Evolutionary conservation across 2,888 invertebrate genomes (phyloP), one percentile per base, ranked within the genome.

Genomic region (Ornithoptera priamus): DNA sequence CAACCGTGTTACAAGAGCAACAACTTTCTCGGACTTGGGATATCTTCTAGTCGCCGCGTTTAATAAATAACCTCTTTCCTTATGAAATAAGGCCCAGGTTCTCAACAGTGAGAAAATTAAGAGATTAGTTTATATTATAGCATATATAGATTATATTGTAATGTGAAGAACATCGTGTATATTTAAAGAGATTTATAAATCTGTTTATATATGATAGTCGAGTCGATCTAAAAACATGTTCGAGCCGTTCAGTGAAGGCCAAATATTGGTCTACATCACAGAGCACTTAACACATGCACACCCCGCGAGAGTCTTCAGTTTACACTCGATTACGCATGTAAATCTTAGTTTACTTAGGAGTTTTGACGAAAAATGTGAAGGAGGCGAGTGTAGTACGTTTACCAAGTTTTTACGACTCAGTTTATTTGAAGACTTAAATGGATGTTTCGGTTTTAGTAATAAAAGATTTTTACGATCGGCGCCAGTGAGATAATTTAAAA

Each of bases 301-400:
- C 67, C 56, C 64, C 59, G 58, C 39, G 42, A 56, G 61, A 64
- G 62, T 61, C 64, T 65, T 57, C 61, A 61, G 70, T 71, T 65
- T 67, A 71, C 70, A 67, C 61, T 67, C 67, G 70, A 71, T 71
- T 71, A 71, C 70, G 67, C 67, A 71, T 71, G 70, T 71, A 71
- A 71, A 71, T 71, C 70, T 65, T 64, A 71, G 70, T 71, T 71
- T 71, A 56, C 67, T 71, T 71, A 71, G 70, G 70, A 68, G 65
- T 62, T 71, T 53, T 70, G 70, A 67, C 64, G 65, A 65, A 65
- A 71, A 71, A 61, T 68, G 58, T 62, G 57, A 68, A 70, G 59
- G 60, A 67, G 46, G 61, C 18, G 53, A n/a, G 56, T 60, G 56
- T 59, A 67, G 39, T 60, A 58, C 66, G 66, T 67, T 70, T 66